phyloP scores from a whole-genome alignment of 2,888 invertebrate genomes.

The Rapana venosa region DNA sequence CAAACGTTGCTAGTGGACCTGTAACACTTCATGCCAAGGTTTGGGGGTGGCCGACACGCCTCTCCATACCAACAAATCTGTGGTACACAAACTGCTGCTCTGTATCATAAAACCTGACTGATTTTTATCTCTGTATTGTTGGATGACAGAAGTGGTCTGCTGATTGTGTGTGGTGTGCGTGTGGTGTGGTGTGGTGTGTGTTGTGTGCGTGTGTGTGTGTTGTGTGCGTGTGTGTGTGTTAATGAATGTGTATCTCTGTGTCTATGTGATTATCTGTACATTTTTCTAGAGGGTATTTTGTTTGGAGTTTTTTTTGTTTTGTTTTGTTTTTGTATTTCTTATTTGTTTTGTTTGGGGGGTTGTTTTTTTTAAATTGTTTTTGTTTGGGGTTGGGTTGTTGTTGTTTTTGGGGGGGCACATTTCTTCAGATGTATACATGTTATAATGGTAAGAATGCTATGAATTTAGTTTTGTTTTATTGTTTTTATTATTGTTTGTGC shows the following conservation, averaged over 20 bases:
- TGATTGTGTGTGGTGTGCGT: background rate
- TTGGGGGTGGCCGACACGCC: conserved; percentile 21
- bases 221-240: background rate
- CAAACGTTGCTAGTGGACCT: background rate
- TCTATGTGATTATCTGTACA: background rate
- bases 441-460: too few species aligned
- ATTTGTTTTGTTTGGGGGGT: too few species aligned
- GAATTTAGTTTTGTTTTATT: too few species aligned
- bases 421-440: too few species aligned
- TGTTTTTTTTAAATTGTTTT: too few species aligned
- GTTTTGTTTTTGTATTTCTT: background rate
- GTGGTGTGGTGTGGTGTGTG: too few species aligned
- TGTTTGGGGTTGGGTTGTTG: too few species aligned
- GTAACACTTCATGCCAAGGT: background rate
- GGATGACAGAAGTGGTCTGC: background rate
- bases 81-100: conserved; percentile 66
- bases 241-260: background rate
- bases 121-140: background rate
- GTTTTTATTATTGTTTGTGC: too few species aligned
- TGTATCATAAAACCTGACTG: conserved; percentile 41
- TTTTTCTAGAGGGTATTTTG: too few species aligned
- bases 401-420: too few species aligned
- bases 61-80: conserved; percentile 54
- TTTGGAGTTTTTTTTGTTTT: background rate
- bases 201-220: background rate